Conservation (phyloP, 2,888 invertebrate genomes). For the Norana najaformis region DNA sequence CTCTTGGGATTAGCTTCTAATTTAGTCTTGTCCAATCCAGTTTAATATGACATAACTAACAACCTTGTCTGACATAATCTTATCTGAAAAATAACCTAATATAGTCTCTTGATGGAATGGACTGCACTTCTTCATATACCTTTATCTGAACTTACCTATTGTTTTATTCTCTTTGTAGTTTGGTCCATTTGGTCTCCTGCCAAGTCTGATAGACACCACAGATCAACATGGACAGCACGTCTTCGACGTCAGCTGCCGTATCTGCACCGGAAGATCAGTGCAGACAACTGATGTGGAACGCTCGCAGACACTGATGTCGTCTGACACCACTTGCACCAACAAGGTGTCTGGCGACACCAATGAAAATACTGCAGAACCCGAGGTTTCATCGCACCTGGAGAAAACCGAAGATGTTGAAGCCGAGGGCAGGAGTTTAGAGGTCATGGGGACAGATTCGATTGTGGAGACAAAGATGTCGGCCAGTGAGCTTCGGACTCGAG, state of each 20-base stretch:
- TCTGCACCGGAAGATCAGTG: neutral
- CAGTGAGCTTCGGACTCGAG: neutral
- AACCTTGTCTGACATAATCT: no score
- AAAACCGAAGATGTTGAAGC: neutral
- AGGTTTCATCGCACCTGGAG: neutral
- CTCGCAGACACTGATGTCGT: neutral
- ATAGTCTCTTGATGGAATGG: no score
- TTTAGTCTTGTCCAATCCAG: no score
- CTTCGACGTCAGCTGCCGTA: conserved; percentile 30
- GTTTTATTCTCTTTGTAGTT: neutral
- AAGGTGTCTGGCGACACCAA: neutral
- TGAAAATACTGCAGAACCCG: neutral
- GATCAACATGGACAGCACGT: conserved; percentile 20
- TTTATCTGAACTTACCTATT: no score
- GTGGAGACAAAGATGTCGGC: no score
- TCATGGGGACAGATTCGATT: no score
- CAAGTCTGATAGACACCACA: neutral
- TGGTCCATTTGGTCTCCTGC: neutral
- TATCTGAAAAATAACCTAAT: no score
- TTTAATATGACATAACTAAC: no score
- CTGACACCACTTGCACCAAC: neutral
- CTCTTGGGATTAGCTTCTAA: no score
- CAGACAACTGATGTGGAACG: neutral
- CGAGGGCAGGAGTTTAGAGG: neutral
- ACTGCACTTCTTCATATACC: no score